Conservation (phyloP, 2,113 vertebrate genomes). For the Suricata suricatta region DNA sequence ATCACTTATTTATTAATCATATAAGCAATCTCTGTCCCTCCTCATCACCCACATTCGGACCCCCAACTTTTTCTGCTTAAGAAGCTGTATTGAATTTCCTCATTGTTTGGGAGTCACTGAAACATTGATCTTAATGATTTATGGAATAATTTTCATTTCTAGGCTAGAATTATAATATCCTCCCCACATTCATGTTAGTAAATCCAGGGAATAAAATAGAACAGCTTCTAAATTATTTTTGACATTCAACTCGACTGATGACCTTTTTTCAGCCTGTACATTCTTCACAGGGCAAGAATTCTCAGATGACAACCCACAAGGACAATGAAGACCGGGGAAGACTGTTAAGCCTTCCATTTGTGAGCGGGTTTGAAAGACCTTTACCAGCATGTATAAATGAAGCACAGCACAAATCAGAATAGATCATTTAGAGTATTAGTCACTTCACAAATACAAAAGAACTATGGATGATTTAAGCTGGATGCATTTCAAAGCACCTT, state of each 20-base stretch:
- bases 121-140: not conserved
- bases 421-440: not conserved
- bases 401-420: not conserved
- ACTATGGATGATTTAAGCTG: conserved; percentile 14
- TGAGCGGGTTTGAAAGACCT: not conserved
- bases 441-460: not conserved
- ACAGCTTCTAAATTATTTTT: not conserved
- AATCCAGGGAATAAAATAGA: not conserved
- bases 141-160: not conserved
- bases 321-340: not conserved
- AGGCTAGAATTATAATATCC: not conserved
- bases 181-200: not conserved
- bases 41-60: not conserved
- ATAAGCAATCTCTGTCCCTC: not conserved
- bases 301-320: not conserved
- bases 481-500: conserved; percentile 33
- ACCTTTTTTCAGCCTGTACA: not conserved
- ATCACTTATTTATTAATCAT: not conserved
- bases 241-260: not conserved
- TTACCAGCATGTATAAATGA: not conserved
- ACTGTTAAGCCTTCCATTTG: not conserved
- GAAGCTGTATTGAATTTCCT: not conserved
- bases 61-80: not conserved
- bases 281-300: not conserved
- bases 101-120: not conserved